These are phyloP conservation scores for Bombus affinis DNA, from an alignment of 1,140 invertebrate species.

Conservation along the genomic window DNA sequence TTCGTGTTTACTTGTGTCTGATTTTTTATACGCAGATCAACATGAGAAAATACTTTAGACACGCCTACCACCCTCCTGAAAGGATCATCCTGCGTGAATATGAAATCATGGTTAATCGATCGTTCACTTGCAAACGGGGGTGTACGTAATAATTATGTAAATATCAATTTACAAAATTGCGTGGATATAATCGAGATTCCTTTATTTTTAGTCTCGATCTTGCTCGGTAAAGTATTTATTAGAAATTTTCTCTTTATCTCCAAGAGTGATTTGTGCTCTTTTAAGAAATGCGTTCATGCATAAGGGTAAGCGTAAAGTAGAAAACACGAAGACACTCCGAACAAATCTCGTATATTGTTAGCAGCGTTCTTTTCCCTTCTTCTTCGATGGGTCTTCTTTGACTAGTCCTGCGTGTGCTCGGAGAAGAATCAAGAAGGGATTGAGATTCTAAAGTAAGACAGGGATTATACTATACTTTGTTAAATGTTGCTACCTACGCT, in stretches of 20 bases:
- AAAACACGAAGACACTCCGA: neutral
- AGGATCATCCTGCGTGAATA: too few species aligned
- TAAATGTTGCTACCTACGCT: neutral
- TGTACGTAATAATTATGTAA: too few species aligned
- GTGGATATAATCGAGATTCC: neutral
- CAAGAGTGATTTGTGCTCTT: conserved; percentile 4
- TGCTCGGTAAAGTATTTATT: neutral
- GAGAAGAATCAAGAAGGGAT: conserved; percentile 6
- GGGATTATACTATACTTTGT: neutral
- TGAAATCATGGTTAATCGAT: too few species aligned
- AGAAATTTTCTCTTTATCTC: neutral
- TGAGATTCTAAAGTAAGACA: neutral
- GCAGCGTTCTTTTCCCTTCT: conserved; percentile 13
- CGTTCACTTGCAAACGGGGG: too few species aligned
- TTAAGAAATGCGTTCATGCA: neutral
- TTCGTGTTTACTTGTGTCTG: too few species aligned
- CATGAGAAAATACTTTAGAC: too few species aligned
- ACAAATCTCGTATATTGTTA: conserved; percentile 24
- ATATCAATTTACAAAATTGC: too few species aligned
- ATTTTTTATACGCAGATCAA: too few species aligned
- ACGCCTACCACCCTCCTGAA: too few species aligned
- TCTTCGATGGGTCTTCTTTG: conserved; percentile 20
- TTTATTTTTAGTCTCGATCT: neutral
- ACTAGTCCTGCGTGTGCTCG: conserved; percentile 9
- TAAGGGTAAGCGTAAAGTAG: neutral